Conservation (phyloP, 2,888 invertebrate species). For the Coelogynopora nodosa region DNA sequence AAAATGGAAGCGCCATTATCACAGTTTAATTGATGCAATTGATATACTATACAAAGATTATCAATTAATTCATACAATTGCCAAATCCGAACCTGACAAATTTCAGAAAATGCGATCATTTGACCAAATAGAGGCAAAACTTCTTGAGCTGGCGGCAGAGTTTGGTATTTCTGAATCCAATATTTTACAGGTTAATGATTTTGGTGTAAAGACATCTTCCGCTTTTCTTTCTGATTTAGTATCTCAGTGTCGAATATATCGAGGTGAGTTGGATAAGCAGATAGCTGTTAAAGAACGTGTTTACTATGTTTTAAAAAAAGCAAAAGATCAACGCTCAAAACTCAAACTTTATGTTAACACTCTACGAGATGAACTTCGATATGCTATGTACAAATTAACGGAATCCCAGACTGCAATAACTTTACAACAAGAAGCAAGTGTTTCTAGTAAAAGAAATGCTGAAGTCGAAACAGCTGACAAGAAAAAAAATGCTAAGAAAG, state of each 20-base stretch:
- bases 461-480: not conserved
- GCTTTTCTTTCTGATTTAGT: constrained; percentile 38
- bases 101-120: not conserved
- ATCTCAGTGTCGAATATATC: constrained; percentile 32
- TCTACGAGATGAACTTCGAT: constrained; percentile 39
- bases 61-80: constrained; percentile 9
- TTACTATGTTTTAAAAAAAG: constrained; percentile 32
- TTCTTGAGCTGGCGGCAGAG: not conserved
- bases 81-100: not conserved
- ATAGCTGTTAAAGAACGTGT: constrained; percentile 35
- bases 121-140: not conserved
- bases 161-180: constrained; percentile 13
- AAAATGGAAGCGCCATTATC: constrained; percentile 40
- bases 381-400: constrained; percentile 34
- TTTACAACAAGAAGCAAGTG: not conserved
- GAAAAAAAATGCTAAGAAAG: constrained; percentile 5
- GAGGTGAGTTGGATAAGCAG: constrained; percentile 34
- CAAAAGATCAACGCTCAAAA: constrained; percentile 34
- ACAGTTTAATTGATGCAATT: constrained; percentile 34
- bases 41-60: constrained; percentile 38
- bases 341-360: constrained; percentile 38
- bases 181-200: constrained; percentile 1
- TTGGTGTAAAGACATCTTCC: not conserved
- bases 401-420: constrained; percentile 35
- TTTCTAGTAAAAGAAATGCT: constrained; percentile 23